Evolutionary conservation across 2,888 invertebrate genomes (phyloP).

Genomic region (Orthosia gothica): DNA sequence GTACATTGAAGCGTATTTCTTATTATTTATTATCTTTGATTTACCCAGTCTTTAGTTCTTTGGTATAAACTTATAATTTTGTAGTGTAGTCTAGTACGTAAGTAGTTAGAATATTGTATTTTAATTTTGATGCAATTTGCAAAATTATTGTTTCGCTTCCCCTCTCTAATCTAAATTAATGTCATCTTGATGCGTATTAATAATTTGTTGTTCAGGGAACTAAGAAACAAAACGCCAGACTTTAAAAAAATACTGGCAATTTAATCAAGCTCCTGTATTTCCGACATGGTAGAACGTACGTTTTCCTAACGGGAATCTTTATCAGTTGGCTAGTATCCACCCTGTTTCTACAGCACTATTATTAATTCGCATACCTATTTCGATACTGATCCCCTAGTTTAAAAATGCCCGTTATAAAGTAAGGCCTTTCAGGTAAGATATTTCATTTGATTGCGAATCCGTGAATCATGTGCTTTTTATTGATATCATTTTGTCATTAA

Average conservation of each 20-base stretch:
- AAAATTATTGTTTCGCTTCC: constrained; percentile 41
- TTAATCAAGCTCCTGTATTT: neutral
- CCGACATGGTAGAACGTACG: neutral
- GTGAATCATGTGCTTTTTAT: constrained; percentile 25
- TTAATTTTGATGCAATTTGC: constrained; percentile 51
- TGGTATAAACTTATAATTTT: constrained; percentile 54
- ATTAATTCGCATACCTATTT: constrained; percentile 51
- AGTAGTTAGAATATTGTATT: constrained; percentile 44
- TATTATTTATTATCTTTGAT: constrained; percentile 56
- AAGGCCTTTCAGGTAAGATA: neutral
- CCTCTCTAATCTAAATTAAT: constrained; percentile 35
- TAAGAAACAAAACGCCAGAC: neutral
- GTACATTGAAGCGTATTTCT: constrained; percentile 54
- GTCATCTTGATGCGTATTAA: constrained; percentile 40
- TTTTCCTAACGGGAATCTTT: neutral
- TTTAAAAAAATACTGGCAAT: neutral
- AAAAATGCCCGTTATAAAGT: constrained; percentile 20
- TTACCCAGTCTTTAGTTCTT: constrained; percentile 55
- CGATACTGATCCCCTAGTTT: constrained; percentile 57
- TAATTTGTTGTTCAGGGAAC: constrained; percentile 21
- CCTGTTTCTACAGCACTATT: neutral
- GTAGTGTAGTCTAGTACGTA: constrained; percentile 53
- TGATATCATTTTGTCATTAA: constrained; percentile 37
- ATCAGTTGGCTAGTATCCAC: neutral
- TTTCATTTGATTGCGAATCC: constrained; percentile 8